A percentile compares a stretch with the other conserved stretches of the same genome.
These are phyloP conservation scores for Hippoglossus hippoglossus DNA, from an alignment of 2,797 vertebrate species.

Conservation along the genomic window DNA sequence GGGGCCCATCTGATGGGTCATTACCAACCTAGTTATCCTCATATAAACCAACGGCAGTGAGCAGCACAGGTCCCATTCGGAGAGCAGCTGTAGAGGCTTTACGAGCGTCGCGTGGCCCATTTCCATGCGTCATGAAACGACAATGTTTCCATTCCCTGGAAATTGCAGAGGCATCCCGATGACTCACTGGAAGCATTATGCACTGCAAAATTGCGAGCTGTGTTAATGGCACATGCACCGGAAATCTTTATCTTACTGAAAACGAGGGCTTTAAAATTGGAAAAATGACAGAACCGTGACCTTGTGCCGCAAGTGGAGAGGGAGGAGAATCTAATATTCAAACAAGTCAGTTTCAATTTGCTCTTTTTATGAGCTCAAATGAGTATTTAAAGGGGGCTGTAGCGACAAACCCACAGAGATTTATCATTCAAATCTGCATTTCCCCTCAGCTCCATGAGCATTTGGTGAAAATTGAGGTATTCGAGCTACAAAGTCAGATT, in stretches of 20 bases:
- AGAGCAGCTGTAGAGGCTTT: conserved; percentile 78
- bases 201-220: conserved; percentile 22
- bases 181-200: conserved; percentile 45
- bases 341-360: background rate
- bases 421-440: no score
- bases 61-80: conserved; percentile 70
- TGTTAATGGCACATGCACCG: background rate
- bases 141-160: conserved; percentile 68
- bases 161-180: conserved; percentile 51
- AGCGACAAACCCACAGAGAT: background rate
- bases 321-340: background rate
- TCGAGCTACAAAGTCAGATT: no score
- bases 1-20: conserved; percentile 79
- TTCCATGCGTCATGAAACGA: conserved; percentile 69
- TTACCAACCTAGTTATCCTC: conserved; percentile 83
- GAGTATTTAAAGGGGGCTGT: background rate
- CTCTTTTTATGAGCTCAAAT: background rate
- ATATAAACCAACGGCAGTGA: conserved; percentile 80
- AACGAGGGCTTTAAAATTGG: conserved; percentile 8
- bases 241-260: conserved; percentile 19
- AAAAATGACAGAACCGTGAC: background rate
- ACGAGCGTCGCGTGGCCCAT: conserved; percentile 67
- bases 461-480: background rate
- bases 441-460: no score
- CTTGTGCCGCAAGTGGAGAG: background rate